Conservation (phyloP, 2,113 vertebrate species). For the Ciconia maguari region DNA sequence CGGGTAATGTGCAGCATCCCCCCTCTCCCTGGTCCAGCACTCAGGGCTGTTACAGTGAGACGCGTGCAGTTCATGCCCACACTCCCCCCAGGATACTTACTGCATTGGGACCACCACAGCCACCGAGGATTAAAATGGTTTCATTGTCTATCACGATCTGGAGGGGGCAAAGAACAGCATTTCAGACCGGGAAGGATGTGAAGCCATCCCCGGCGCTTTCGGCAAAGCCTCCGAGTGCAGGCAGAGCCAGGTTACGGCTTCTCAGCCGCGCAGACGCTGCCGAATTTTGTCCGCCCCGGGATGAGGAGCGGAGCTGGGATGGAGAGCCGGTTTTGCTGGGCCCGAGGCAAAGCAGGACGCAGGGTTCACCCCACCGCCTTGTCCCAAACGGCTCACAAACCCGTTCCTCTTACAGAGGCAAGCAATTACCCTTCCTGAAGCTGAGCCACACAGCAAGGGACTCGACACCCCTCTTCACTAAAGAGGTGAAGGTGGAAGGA, state of each 20-base stretch:
- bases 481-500: not conserved
- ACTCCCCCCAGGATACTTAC: conserved; percentile 75
- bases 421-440: not conserved
- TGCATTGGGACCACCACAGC: conserved; percentile 97
- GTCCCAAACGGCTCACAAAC: not conserved
- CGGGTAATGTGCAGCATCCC: rapidly evolving
- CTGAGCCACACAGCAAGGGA: not conserved
- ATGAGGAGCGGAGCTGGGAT: not conserved
- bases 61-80: rapidly evolving
- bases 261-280: rapidly evolving
- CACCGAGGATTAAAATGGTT: conserved; percentile 93
- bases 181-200: rapidly evolving
- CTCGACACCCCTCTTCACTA: rapidly evolving
- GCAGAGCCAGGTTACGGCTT: not conserved
- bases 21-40: not conserved
- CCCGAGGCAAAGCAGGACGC: not conserved
- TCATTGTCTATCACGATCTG: conserved; percentile 93
- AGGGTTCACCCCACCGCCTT: not conserved
- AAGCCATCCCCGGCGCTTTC: rapidly evolving
- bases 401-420: not conserved
- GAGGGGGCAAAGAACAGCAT: not conserved
- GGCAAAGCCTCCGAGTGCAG: not conserved
- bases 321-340: not conserved
- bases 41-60: not conserved
- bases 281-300: rapidly evolving